phyloP scores from a whole-genome alignment of 1,140 invertebrate species.

The Drosophila cardini region DNA sequence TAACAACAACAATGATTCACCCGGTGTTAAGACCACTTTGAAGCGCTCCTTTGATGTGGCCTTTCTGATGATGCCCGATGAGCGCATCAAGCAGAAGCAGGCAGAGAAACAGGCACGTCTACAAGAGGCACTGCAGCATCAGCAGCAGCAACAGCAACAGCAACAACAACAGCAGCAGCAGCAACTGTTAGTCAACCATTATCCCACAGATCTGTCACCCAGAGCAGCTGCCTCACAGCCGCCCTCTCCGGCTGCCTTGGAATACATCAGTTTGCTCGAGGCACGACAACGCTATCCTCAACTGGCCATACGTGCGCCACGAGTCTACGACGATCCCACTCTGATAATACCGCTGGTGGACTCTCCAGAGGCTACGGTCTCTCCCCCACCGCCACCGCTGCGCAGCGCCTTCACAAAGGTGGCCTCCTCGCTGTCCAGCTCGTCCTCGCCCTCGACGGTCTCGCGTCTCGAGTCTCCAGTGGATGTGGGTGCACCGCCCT shows the following conservation, averaged over 20 bases:
- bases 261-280: slow-evolving; percentile 72
- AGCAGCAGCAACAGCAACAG: slow-evolving; percentile 50
- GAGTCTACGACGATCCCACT: slow-evolving; percentile 82
- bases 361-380: slow-evolving; percentile 61
- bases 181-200: slow-evolving; percentile 54
- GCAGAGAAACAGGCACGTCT: slow-evolving; percentile 87
- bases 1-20: slow-evolving; percentile 67
- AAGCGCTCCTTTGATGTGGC: slow-evolving; percentile 95
- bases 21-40: slow-evolving; percentile 78
- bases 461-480: slow-evolving; percentile 71
- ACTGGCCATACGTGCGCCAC: slow-evolving; percentile 67
- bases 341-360: slow-evolving; percentile 68
- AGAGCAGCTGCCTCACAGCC: slow-evolving; percentile 65
- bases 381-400: slow-evolving; percentile 76
- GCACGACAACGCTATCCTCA: slow-evolving; percentile 77
- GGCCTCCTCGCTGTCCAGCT: slow-evolving; percentile 85
- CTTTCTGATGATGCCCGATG: slow-evolving; percentile 93
- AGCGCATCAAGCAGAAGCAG: slow-evolving; percentile 89
- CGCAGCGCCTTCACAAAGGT: slow-evolving; percentile 94
- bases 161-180: slow-evolving; percentile 63
- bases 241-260: slow-evolving; percentile 66
- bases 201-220: slow-evolving; percentile 67
- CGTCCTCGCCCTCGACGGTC: slow-evolving; percentile 84
- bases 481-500: slow-evolving; percentile 86
- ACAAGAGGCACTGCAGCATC: slow-evolving; percentile 82